These are phyloP conservation scores for Lithophane ornitopus DNA, from an alignment of 2,888 invertebrate species.

Conservation along the genomic window DNA sequence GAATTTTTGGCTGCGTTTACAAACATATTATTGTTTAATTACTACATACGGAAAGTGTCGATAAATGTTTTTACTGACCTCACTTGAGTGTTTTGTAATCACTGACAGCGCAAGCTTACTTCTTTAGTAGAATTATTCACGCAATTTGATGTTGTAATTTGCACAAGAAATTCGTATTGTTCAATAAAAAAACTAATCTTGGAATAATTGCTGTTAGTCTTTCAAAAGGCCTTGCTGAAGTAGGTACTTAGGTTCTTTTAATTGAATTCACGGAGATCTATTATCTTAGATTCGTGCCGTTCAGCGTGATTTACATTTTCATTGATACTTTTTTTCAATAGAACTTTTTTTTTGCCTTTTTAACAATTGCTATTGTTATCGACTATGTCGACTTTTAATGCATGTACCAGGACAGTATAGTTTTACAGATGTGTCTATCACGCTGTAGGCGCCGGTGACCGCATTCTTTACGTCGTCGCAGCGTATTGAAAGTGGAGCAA, in stretches of 20 bases:
- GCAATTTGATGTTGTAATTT: constrained; percentile 64
- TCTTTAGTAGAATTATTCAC: constrained; percentile 67
- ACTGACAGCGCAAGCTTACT: constrained; percentile 61
- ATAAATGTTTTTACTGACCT: constrained; percentile 71
- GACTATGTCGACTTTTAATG: constrained; percentile 44
- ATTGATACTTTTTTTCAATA: constrained; percentile 51
- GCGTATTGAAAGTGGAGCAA: constrained; percentile 83
- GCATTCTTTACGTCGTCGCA: constrained; percentile 83
- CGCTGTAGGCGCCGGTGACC: constrained; percentile 80
- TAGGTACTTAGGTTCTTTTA: constrained; percentile 51
- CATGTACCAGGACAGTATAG: constrained; percentile 72
- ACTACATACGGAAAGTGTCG: constrained; percentile 64
- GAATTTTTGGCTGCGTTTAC: constrained; percentile 30
- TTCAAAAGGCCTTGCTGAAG: constrained; percentile 59
- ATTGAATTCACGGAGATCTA: constrained; percentile 62
- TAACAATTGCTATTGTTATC: constrained; percentile 60
- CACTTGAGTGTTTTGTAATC: constrained; percentile 71
- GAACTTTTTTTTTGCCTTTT: constrained; percentile 43
- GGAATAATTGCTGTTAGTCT: constrained; percentile 56
- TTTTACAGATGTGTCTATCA: constrained; percentile 68
- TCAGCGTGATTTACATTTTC: constrained; percentile 53
- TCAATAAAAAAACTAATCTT: constrained; percentile 57
- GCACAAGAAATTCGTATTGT: constrained; percentile 54
- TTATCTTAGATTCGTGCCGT: constrained; percentile 63
- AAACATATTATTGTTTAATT: constrained; percentile 54